Evolutionary conservation across 2,888 invertebrate species (phyloP).

Genomic region (Cheilosia scutellata): DNA sequence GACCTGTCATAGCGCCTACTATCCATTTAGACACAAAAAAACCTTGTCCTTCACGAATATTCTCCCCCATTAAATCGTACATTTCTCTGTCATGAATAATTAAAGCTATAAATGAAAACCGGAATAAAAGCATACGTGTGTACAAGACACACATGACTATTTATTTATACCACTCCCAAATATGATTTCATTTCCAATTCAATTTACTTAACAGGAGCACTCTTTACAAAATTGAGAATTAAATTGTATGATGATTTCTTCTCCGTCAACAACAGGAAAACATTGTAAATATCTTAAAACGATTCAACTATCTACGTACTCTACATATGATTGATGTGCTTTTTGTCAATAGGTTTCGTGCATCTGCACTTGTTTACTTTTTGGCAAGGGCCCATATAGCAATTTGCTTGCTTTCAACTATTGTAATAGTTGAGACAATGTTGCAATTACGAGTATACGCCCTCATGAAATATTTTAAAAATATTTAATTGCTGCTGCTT

Average conservation of each 20-base stretch:
- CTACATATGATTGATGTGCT: constrained; percentile 19
- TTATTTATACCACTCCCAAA: neutral
- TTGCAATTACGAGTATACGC: neutral
- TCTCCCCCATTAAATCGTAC: neutral
- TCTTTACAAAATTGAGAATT: constrained; percentile 1
- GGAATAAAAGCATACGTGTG: neutral
- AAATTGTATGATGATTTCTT: neutral
- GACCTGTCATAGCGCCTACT: too few species aligned
- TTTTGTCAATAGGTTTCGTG: constrained; percentile 36
- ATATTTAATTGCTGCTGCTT: constrained; percentile 15
- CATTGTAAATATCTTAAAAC: constrained; percentile 8
- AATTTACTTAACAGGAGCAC: constrained; percentile 14
- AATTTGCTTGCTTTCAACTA: neutral
- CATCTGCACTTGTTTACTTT: constrained; percentile 18
- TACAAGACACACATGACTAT: neutral
- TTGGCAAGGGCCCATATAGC: constrained; percentile 26
- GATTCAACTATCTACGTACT: neutral
- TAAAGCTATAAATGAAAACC: neutral
- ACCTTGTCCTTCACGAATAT: neutral
- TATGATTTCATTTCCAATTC: constrained; percentile 6
- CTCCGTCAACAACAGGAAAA: neutral
- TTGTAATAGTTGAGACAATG: constrained; percentile 16
- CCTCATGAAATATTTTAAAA: constrained; percentile 8
- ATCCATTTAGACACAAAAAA: too few species aligned
- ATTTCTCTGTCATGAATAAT: constrained; percentile 1